Base-by-base conservation (phyloP, 1,140 invertebrate genomes). In the Rhopalosiphum maidis region DNA sequence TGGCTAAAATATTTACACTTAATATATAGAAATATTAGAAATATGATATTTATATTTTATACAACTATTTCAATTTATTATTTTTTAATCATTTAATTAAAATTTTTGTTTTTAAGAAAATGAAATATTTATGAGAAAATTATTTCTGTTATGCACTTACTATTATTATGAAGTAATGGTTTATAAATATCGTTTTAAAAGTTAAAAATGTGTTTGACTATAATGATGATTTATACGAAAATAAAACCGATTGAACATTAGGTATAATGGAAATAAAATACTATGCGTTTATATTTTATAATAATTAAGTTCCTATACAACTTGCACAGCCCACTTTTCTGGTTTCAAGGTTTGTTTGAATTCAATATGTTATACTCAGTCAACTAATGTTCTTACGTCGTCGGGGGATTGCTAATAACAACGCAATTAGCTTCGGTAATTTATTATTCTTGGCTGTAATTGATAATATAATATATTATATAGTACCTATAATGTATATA, bases 341-440 rank as follows among this genome's bases (percentile, higher is more conserved):
- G 60, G n/a, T 77, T 77, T 77, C 60, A 77, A 77, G 60, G 60
- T n/a, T 77, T 35, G n/a, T 77, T n/a, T 77, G n/a, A 77, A n/a
- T 77, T 77, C n/a, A 77, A 77, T 77, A n/a, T 7, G 6, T 15
- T n/a, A 68, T 68, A 18, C 30, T 77, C 60, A 18, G 23, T 77
- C 30, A n/a, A 77, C 60, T 77, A 77, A 77, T n/a, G 60, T 77
- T 77, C 60, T 77, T n/a, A 77, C 60, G 60, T 77, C 60, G 30
- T 77, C n/a, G 60, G 15, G 1, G n/a, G 30, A 77, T n/a, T 77
- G 60, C n/a, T 77, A 77, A n/a, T 77, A 77, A 35, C 60, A 35
- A n/a, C n/a, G 30, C 11, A 77, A 77, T 77, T 77, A 77, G 60
- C 15, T n/a, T 77, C n/a, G 30, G 30, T 77, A 77, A n/a, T 77